Evolutionary conservation across 2,888 invertebrate genomes (phyloP), one percentile per base, ranked within the genome.

Genomic region (Gymnoscelis rufifasciata): DNA sequence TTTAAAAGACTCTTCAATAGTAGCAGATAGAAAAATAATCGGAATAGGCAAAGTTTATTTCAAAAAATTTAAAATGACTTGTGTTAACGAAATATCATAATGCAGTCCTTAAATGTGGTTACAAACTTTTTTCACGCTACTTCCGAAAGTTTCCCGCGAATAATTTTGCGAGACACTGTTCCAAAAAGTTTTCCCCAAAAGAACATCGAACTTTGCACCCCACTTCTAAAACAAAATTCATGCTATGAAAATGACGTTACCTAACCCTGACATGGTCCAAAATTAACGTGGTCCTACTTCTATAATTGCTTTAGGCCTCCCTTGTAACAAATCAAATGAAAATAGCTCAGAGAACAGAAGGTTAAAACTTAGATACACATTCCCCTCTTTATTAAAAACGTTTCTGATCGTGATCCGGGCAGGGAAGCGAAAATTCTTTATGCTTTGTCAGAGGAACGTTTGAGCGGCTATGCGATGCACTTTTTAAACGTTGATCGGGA

Each of bases 391-490:
- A 67, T 74, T 72, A 74, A 72, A 74, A 73, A 78, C 79, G 71
- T 75, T 80, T 76, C 72, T 77, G 80, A 76, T 70, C 67, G 78
- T 79, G 77, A 82, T 83, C 83, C 84, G 84, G 78, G 72, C 77
- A 71, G 68, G 64, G 72, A 68, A 71, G 68, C 64, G 47, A 64
- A 72, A 79, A 80, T 80, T 77, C 76, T 7, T n/a, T 40, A 15
- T 33, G 28, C 19, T 19, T 19, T 37, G 12, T 5, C 10, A 41
- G 43, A 36, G 48, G 29, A 7, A 35, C 14, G 19, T 19, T 14
- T 15, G 19, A 10, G 11, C 19, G 10, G 19, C 8, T 1, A 35
- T 35, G 19, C 6, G 1, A 7, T 10, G 14, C 7, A 11, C 3
- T 19, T 7, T 0, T 10, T 31, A n/a, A 3, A 13, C 28, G 23